Evolutionary conservation across 2,113 vertebrate species (phyloP).

Genomic region (Herpailurus yagouaroundi): DNA sequence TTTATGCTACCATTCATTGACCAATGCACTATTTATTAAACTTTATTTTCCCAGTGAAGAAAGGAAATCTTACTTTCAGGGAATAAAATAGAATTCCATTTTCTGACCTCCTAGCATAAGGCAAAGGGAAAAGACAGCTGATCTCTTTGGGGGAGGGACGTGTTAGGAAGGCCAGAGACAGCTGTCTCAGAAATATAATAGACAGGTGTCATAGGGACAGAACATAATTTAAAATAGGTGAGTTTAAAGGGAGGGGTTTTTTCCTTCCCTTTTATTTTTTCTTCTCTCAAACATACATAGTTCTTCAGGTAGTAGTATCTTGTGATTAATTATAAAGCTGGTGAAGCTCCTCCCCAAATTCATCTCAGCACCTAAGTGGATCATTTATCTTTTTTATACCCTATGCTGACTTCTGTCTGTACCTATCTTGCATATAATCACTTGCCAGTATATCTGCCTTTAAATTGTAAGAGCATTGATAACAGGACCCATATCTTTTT

Average conservation of each 20-base stretch:
- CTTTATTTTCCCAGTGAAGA: constrained; percentile 2
- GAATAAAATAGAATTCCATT: background rate
- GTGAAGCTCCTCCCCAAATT: background rate
- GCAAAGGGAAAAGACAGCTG: background rate
- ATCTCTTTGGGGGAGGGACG: background rate
- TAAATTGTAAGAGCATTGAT: background rate
- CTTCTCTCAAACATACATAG: background rate
- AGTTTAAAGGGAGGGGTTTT: background rate
- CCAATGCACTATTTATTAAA: background rate
- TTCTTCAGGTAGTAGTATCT: background rate
- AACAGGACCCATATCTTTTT: background rate
- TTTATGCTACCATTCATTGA: background rate
- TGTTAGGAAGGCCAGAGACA: background rate
- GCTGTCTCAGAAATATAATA: background rate
- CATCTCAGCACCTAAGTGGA: background rate
- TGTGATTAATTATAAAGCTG: background rate
- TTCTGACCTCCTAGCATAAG: background rate
- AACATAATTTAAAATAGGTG: background rate
- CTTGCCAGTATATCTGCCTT: background rate
- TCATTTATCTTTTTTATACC: background rate
- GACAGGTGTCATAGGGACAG: background rate
- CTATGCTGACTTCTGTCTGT: background rate
- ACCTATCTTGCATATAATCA: background rate
- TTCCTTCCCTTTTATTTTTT: background rate
- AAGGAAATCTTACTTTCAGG: background rate